Conservation (phyloP, 2,888 invertebrate genomes). For the Harmothoe impar region DNA sequence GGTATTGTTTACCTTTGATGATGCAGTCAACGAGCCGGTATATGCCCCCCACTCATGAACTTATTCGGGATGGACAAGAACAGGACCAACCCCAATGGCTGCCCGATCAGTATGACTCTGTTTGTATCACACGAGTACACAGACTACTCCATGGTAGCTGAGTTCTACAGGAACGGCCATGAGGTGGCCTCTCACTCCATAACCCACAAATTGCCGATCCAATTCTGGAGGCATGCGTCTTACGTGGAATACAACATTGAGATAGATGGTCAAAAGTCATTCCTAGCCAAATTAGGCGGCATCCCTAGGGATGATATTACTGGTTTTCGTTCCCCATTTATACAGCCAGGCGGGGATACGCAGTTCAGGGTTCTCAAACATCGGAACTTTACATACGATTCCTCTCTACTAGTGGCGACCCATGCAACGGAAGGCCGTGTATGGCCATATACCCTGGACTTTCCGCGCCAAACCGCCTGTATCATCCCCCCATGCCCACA, state of each 20-base stretch:
- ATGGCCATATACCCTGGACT: conserved; percentile 97
- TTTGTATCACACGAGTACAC: conserved; percentile 99
- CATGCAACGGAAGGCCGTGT: conserved; percentile 94
- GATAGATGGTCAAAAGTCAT: conserved; percentile 94
- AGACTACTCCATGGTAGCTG: conserved; percentile 98
- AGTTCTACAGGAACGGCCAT: conserved; percentile 95
- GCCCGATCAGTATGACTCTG: conserved; percentile 93
- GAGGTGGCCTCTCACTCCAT: conserved; percentile 99
- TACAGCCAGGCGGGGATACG: conserved; percentile 93
- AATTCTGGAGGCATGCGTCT: conserved; percentile 92
- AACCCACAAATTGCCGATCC: conserved; percentile 76
- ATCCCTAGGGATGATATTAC: conserved; percentile 91
- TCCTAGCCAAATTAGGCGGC: conserved; percentile 90
- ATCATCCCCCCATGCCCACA: conserved; percentile 3
- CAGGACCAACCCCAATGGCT: conserved; percentile 87
- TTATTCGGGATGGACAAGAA: conserved; percentile 68
- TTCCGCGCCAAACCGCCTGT: conserved; percentile 73
- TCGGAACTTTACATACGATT: conserved; percentile 96
- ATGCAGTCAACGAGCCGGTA: conserved; percentile 70
- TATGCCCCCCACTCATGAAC: background rate
- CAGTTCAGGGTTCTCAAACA: conserved; percentile 97
- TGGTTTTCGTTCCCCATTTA: conserved; percentile 95
- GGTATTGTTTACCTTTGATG: conserved; percentile 74
- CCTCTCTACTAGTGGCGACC: conserved; percentile 91
- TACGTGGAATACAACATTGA: conserved; percentile 96